Percentiles rank a stretch among this genome's conserved stretches.
These are phyloP conservation scores for Odontocolon sp. DNA, from an alignment of 2,888 invertebrate species.

Conservation along the genomic window DNA sequence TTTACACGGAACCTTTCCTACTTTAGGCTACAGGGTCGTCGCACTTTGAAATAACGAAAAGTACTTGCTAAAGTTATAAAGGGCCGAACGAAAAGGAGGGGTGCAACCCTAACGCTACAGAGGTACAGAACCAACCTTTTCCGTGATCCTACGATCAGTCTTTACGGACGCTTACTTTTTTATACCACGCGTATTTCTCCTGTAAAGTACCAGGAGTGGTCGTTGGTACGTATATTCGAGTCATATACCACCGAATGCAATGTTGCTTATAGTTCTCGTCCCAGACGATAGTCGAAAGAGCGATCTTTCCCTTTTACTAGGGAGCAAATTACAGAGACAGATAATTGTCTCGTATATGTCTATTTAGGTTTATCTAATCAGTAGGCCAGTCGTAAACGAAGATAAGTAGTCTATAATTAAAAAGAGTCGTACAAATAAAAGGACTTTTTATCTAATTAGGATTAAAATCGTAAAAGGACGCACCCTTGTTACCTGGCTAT, in stretches of 20 bases:
- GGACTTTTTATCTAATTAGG: background rate
- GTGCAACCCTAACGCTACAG: background rate
- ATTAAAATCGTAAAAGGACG: background rate
- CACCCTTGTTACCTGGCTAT: no score
- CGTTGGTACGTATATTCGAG: background rate
- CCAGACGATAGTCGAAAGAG: constrained; percentile 2
- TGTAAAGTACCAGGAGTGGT: constrained; percentile 5
- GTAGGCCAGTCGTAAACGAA: constrained; percentile 37
- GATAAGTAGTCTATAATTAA: constrained; percentile 1
- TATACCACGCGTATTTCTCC: constrained; percentile 33
- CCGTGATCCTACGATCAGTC: constrained; percentile 37
- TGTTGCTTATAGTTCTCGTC: constrained; percentile 12
- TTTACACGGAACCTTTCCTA: background rate
- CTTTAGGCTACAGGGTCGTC: background rate
- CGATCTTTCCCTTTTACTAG: constrained; percentile 7
- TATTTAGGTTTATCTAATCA: constrained; percentile 31
- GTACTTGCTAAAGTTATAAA: constrained; percentile 5
- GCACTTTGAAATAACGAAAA: constrained; percentile 2
- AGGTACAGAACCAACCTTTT: background rate
- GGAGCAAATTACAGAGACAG: background rate
- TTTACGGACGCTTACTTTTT: constrained; percentile 48
- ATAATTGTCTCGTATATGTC: constrained; percentile 22
- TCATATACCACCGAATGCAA: constrained; percentile 21
- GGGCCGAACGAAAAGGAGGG: constrained; percentile 1
- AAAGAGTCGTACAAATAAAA: background rate